Base-by-base conservation (phyloP, 1,140 invertebrate species). In the Drosophila pseudoobscura region DNA sequence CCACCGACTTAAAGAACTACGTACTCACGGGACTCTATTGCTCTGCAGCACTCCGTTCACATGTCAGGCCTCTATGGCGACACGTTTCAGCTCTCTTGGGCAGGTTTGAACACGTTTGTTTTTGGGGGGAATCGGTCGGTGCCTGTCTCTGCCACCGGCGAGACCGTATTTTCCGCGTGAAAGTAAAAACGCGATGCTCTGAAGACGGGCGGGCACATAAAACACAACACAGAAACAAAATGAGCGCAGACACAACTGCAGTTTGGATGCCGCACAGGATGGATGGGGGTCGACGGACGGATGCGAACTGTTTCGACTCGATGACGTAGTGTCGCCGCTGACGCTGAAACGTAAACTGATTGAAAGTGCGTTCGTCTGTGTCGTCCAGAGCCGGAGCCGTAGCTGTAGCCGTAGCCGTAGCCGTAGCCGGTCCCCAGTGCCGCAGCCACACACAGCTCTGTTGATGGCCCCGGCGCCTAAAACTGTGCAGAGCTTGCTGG, bases 301-400 rank as follows among this genome's bases (percentile, higher is more conserved):
- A 56, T 26, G 43, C 43, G 31, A 20, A 6, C 46, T 29, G 47
- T 84, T 84, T 62, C 60, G 41, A 58, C 47, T 56, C 53, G 51
- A 75, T 75, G 70, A 82, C 83, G 82, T 87, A 87, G 82, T 87
- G 82, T 88, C 75, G 78, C 46, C 80, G 70, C 43, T 88, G 82
- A 78, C 83, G 82, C 57, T 82, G 60, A 75, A 88, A 87, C 79
- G 70, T 88, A 87, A 87, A 87, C 82, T 87, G 82, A 87, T 87
- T 88, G 83, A 87, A 85, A 87, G 82, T 87, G 82, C 78, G 77
- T 85, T 84, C 83, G 65, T 47, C 78, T 62, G 39, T 52, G 29
- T 50, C 44, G 57, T 58, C 62, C 63, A 57, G 58, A 35, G n/a
- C 17, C 15, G 17, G 29, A 11, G 15, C 46, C 46, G 20, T 20